Conservation (phyloP, 2,113 vertebrate species). For the Athene cunicularia region DNA sequence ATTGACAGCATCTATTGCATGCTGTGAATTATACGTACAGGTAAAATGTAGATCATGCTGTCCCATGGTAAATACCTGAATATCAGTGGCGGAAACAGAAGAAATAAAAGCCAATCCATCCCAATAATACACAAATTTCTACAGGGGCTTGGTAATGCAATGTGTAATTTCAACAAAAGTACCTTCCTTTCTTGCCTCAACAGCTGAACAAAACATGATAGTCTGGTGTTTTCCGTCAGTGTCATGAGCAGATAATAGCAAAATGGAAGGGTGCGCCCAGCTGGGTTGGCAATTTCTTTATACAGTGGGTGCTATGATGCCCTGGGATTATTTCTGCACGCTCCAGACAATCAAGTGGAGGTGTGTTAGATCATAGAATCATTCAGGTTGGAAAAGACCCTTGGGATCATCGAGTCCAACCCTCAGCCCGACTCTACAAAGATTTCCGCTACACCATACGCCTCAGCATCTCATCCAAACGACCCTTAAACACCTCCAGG, state of each 20-base stretch:
- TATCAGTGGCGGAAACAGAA: background rate
- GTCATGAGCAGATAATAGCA: background rate
- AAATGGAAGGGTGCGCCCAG: background rate
- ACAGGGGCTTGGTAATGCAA: rapidly evolving
- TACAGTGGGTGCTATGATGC: rapidly evolving
- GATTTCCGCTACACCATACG: no score
- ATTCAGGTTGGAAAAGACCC: no score
- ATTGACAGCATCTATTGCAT: background rate
- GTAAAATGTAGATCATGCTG: background rate
- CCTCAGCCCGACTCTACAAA: no score
- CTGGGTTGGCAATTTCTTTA: background rate
- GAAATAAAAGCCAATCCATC: background rate
- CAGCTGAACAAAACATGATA: rapidly evolving
- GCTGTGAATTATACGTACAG: background rate
- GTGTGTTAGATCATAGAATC: background rate
- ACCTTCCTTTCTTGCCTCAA: background rate
- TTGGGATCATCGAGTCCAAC: no score
- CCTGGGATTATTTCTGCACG: background rate
- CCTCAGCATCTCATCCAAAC: no score
- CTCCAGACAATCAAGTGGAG: background rate
- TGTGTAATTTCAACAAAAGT: background rate
- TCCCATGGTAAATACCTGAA: rapidly evolving
- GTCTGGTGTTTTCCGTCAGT: background rate
- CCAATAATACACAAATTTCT: background rate
- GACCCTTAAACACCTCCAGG: no score